Evolutionary conservation across 2,113 vertebrate genomes (phyloP), one percentile per base, ranked within the genome.

Genomic region (Chloebia gouldiae): DNA sequence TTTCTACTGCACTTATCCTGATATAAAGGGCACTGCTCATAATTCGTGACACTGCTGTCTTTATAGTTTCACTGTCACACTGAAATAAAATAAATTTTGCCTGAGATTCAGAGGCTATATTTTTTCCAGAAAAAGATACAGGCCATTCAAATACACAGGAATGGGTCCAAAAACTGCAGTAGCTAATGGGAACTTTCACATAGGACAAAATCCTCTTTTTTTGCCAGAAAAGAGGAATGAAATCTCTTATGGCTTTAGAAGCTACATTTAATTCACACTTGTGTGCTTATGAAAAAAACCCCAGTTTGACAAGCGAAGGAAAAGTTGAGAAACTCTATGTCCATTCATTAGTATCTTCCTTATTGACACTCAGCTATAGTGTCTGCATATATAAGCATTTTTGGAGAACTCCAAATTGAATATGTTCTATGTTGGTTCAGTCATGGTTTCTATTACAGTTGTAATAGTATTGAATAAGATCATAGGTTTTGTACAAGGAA

Each of bases 341-440:
- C 15, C 57, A 15, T 73, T 25, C 0, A 30, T 66, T 66, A 23
- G 1, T 53, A 19, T 56, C 11, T 59, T 92, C 24, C 78, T 53
- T 57, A 39, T 11, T 84, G 56, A 21, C 9, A 13, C 4, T 60
- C 15, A 53, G 9, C 3, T 73, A 6, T 50, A 27, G 77, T 23
- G 23, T 59, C 51, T 66, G 39, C 21, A 31, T 45, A 45, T 39
- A 27, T 30, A 75, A 45, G 20, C 15, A 45, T 73, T 77, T 82
- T 77, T 28, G 61, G 35, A 73, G 22, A 88, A 69, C 21, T 76
- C 49, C 31, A 15, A 75, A 53, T 10, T n/a, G 5, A 82, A 10
- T 65, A 42, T 0, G 0, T 42, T 30, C 19, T 40, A 5, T 42
- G 25, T 23, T 57, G 1, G 5, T 72, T 86, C 37, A 49, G 4